A percentile compares a stretch with the other conserved stretches of the same genome.
Conservation (phyloP, 2,113 vertebrate species). For the Smithornis capensis region DNA sequence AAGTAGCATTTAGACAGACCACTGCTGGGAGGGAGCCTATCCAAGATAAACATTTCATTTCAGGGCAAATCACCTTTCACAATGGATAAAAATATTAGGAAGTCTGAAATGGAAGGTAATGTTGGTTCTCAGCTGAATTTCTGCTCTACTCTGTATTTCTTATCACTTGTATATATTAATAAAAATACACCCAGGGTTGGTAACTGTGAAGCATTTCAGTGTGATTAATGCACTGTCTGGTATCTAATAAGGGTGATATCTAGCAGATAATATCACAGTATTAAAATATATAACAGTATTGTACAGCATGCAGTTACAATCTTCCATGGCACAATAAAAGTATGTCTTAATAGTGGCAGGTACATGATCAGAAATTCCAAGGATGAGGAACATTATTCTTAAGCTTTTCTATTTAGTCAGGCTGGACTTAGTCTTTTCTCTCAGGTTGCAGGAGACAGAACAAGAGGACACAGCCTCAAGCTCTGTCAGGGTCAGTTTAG, state of each 20-base stretch:
- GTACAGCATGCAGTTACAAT: neutral
- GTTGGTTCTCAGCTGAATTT: neutral
- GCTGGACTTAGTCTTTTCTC: too few species aligned
- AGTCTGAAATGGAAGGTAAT: neutral
- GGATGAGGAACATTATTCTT: neutral
- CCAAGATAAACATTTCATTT: constrained; percentile 54
- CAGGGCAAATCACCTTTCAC: constrained; percentile 21
- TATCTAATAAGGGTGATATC: constrained; percentile 1
- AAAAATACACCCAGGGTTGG: neutral
- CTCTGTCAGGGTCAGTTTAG: too few species aligned
- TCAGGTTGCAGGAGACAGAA: too few species aligned
- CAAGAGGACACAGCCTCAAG: too few species aligned
- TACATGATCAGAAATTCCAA: neutral
- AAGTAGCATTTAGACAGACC: neutral
- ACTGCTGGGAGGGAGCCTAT: constrained; percentile 31
- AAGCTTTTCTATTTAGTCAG: neutral
- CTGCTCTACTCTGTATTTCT: neutral
- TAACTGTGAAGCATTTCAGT: constrained; percentile 1
- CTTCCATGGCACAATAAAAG: neutral
- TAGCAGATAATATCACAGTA: neutral
- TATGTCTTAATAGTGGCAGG: neutral
- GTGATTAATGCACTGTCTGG: constrained; percentile 7
- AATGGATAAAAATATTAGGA: constrained; percentile 17
- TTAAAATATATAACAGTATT: neutral
- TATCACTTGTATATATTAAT: constrained; percentile 26